Evolutionary conservation across 2,113 vertebrate genomes (phyloP).

Genomic region (pig (Sus scrofa)): DNA sequence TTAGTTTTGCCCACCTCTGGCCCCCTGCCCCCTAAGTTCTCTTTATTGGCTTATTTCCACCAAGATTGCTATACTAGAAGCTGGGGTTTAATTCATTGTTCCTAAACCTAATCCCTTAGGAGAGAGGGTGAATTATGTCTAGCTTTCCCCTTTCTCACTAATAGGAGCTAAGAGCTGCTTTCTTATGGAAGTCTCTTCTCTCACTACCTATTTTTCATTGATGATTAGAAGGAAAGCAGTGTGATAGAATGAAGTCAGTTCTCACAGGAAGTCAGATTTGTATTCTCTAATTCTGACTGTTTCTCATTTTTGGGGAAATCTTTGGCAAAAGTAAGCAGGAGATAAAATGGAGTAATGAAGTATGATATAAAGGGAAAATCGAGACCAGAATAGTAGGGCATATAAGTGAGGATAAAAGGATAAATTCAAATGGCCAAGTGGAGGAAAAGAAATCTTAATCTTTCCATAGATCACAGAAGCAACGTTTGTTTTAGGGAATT

Average conservation of each 20-base stretch:
- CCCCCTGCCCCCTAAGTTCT: not conserved
- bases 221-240: not conserved
- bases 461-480: not conserved
- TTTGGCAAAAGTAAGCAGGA: slow-evolving; percentile 7
- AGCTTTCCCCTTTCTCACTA: not conserved
- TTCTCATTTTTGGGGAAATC: not conserved
- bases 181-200: not conserved
- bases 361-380: not conserved
- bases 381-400: not conserved
- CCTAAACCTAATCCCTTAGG: not conserved
- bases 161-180: not conserved
- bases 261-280: not conserved
- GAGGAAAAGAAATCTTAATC: not conserved
- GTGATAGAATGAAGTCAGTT: not conserved
- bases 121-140: not conserved
- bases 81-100: not conserved
- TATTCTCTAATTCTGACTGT: not conserved
- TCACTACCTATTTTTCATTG: not conserved
- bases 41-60: not conserved
- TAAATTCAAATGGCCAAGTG: not conserved
- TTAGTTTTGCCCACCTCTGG: not conserved
- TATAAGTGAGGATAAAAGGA: not conserved
- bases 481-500: not conserved
- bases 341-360: not conserved
- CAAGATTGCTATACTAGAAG: not conserved